Conservation (phyloP, 1,140 invertebrate species). For the Myzus persicae region DNA sequence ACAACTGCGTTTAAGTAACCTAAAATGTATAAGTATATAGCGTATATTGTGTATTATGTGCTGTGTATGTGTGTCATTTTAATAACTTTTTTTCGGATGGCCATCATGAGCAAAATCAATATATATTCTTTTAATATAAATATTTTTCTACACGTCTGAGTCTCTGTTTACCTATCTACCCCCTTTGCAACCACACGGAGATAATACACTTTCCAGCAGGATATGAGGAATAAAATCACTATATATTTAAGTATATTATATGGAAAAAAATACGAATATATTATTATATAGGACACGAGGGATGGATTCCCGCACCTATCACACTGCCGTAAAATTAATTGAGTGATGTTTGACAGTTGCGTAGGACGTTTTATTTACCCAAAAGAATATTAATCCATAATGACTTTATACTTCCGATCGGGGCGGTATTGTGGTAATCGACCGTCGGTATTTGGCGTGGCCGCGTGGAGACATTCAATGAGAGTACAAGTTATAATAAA, state of each 20-base stretch:
- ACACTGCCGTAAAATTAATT: too few species aligned
- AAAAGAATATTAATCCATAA: neutral
- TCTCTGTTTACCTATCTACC: neutral
- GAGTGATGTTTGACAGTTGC: too few species aligned
- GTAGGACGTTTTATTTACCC: too few species aligned
- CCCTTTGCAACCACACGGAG: neutral
- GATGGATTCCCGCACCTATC: too few species aligned
- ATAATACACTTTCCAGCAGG: too few species aligned
- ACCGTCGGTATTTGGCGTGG: neutral
- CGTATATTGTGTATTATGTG: too few species aligned
- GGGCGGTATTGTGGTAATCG: neutral
- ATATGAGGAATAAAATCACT: too few species aligned
- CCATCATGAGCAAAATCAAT: neutral
- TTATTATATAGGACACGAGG: too few species aligned
- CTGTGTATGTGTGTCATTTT: neutral
- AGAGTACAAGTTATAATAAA: neutral
- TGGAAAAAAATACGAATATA: too few species aligned
- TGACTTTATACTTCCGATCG: neutral
- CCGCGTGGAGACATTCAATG: neutral
- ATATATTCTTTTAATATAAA: neutral
- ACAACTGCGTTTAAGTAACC: neutral
- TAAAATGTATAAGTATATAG: neutral
- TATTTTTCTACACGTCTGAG: neutral
- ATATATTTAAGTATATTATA: too few species aligned
- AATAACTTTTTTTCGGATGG: neutral